Evolutionary conservation across 2,797 vertebrate genomes (phyloP).

Genomic region (Pelodytes ibericus): DNA sequence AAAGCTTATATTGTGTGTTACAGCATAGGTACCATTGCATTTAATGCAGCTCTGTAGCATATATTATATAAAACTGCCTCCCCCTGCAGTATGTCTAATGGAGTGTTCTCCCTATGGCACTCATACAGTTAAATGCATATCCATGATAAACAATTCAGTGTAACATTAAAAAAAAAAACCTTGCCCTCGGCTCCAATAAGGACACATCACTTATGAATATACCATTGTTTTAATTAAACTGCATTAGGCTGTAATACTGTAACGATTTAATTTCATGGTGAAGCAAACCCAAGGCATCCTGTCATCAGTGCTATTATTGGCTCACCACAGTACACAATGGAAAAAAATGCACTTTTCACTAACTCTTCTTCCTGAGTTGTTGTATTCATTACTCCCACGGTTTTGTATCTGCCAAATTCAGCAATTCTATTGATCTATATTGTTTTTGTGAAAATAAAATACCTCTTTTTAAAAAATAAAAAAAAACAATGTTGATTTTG

Average conservation of each 20-base stretch:
- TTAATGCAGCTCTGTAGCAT: no score
- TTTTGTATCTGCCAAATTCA: slow-evolving; percentile 70
- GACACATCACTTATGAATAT: not conserved
- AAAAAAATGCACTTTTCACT: slow-evolving; percentile 60
- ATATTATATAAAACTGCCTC: no score
- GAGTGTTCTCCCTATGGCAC: no score
- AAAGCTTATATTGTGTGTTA: no score
- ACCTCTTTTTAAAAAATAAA: slow-evolving; percentile 59
- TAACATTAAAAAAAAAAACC: not conserved
- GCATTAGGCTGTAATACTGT: slow-evolving; percentile 54
- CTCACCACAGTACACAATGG: slow-evolving; percentile 56
- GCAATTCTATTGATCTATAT: slow-evolving; percentile 68
- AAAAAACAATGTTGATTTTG: slow-evolving; percentile 73
- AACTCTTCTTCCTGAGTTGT: slow-evolving; percentile 63
- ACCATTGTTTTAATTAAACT: slow-evolving; percentile 65
- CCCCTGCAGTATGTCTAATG: no score
- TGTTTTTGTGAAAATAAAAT: slow-evolving; percentile 73
- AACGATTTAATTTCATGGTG: slow-evolving; percentile 55
- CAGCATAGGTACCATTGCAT: no score
- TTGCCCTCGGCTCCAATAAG: not conserved
- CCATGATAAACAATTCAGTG: no score
- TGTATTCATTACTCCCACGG: slow-evolving; percentile 67
- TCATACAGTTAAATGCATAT: no score
- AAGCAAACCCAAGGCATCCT: slow-evolving; percentile 60
- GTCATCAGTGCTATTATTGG: slow-evolving; percentile 58